These are phyloP conservation scores for Pterocles orientalis DNA, from an alignment of 2,113 vertebrate genomes.

Conservation along the genomic window DNA sequence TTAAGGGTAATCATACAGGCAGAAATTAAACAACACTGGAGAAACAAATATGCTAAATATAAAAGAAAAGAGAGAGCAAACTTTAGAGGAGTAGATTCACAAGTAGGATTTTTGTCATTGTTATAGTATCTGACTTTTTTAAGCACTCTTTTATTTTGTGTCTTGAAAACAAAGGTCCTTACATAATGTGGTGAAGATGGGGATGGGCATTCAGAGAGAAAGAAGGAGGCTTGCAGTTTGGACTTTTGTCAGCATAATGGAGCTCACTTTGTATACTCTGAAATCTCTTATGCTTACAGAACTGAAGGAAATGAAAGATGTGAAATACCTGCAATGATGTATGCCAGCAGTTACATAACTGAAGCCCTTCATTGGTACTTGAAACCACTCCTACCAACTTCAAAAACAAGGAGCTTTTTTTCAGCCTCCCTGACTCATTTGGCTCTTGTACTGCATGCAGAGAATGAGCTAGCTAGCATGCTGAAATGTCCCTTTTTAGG, in stretches of 20 bases:
- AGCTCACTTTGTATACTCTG: background rate
- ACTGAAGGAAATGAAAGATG: background rate
- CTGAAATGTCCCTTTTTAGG: background rate
- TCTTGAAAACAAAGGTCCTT: background rate
- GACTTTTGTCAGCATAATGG: background rate
- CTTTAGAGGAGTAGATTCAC: background rate
- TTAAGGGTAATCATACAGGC: background rate
- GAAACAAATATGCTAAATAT: background rate
- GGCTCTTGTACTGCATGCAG: background rate
- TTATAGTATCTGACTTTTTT: background rate
- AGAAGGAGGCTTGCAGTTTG: background rate
- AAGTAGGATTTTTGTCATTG: slow-evolving; percentile 13
- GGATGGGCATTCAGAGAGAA: background rate
- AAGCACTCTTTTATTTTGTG: background rate
- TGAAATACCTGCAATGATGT: background rate
- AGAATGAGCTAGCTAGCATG: background rate
- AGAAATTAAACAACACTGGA: slow-evolving; percentile 10
- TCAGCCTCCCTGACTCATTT: background rate
- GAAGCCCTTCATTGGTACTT: background rate
- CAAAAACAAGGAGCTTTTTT: background rate
- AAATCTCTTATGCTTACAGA: background rate
- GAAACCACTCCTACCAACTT: slow-evolving; percentile 20
- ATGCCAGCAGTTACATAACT: background rate
- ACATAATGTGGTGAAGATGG: background rate
- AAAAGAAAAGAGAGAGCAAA: background rate